Evolutionary conservation across 1,140 invertebrate genomes (phyloP).

Genomic region (Camponotus floridanus): DNA sequence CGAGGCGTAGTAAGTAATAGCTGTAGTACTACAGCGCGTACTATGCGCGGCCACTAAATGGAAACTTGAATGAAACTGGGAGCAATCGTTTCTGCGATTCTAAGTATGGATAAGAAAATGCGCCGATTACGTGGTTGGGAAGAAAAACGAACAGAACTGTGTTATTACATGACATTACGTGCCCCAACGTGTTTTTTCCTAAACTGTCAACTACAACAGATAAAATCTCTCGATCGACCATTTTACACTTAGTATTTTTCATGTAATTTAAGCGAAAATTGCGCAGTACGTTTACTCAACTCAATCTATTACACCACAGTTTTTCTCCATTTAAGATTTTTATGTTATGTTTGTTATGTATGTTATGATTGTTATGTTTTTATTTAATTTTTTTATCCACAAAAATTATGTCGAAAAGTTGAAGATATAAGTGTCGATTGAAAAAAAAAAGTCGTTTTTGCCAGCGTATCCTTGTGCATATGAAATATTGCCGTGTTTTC

Average conservation of each 20-base stretch:
- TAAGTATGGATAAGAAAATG: conserved; percentile 75
- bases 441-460: background rate
- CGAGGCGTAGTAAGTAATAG: conserved; percentile 75
- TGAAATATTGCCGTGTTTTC: conserved; percentile 3
- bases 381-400: background rate
- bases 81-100: conserved; percentile 75
- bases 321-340: background rate
- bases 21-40: conserved; percentile 72
- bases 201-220: conserved; percentile 53
- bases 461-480: conserved; percentile 14
- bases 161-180: conserved; percentile 71
- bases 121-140: conserved; percentile 68
- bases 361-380: too few species aligned
- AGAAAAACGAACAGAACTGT: conserved; percentile 51
- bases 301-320: background rate
- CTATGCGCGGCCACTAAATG: conserved; percentile 74
- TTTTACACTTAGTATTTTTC: background rate
- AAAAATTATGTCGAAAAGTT: conserved; percentile 18
- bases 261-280: background rate
- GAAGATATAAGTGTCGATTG: background rate
- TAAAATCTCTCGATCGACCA: conserved; percentile 54
- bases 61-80: conserved; percentile 77
- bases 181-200: conserved; percentile 54
- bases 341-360: too few species aligned
- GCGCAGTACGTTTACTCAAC: background rate